Conservation (phyloP, 1,140 invertebrate species). For the Carcinoscorpius rotundicauda region DNA sequence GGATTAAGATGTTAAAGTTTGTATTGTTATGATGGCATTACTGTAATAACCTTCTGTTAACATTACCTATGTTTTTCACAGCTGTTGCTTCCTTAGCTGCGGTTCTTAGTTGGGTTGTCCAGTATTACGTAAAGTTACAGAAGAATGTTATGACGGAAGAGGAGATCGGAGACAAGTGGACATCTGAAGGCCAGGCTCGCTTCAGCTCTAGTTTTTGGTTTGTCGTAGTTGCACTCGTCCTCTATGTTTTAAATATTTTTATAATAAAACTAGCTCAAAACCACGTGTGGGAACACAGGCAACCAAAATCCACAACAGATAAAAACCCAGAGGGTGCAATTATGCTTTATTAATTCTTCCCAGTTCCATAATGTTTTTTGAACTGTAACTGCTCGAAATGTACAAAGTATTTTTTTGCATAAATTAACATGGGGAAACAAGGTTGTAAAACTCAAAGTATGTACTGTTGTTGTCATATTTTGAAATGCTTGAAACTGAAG, state of each 20-base stretch:
- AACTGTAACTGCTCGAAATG: not conserved
- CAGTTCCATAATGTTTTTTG: not conserved
- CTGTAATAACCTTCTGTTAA: too few relatives aligned
- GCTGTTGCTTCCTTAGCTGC: constrained; percentile 54
- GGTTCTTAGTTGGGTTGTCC: constrained; percentile 55
- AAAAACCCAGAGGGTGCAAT: constrained; percentile 72
- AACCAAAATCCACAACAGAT: constrained; percentile 42
- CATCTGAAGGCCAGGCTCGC: constrained; percentile 49
- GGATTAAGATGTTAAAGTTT: too few relatives aligned
- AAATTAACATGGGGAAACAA: too few relatives aligned
- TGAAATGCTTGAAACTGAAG: too few relatives aligned
- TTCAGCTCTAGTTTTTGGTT: constrained; percentile 71
- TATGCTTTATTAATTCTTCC: constrained; percentile 57
- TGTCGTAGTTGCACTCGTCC: constrained; percentile 52
- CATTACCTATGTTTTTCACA: constrained; percentile 36
- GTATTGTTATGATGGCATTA: too few relatives aligned
- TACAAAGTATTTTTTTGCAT: not conserved
- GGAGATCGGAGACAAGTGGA: constrained; percentile 58
- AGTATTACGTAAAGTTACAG: constrained; percentile 58
- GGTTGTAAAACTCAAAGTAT: too few relatives aligned
- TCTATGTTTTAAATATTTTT: constrained; percentile 59
- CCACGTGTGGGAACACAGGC: constrained; percentile 41
- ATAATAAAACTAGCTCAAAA: constrained; percentile 57
- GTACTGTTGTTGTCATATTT: too few relatives aligned
- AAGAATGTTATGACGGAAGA: constrained; percentile 62